phyloP scores from a whole-genome alignment of 2,888 invertebrate genomes.

The Leucophenga montana region DNA sequence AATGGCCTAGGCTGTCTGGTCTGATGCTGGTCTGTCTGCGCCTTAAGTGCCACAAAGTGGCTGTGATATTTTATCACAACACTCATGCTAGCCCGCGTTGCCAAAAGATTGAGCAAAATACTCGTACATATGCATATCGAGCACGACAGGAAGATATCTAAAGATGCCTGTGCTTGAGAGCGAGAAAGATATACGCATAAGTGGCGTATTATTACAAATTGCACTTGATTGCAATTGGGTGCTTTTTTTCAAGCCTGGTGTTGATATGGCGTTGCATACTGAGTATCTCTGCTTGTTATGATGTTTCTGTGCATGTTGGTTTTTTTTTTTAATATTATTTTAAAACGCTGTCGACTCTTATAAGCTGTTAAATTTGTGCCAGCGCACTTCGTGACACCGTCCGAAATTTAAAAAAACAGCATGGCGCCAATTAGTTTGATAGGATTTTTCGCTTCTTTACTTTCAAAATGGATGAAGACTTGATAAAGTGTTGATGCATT shows the following conservation, averaged over 20 bases:
- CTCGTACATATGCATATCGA: neutral
- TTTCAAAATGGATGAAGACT: neutral
- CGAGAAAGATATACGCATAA: too few species aligned
- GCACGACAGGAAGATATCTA: slow-evolving; percentile 1
- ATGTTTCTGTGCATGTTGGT: neutral
- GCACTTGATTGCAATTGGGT: slow-evolving; percentile 23
- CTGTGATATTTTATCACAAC: slow-evolving; percentile 21
- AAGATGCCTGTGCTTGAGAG: too few species aligned
- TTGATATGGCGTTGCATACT: too few species aligned
- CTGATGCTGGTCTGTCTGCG: slow-evolving; percentile 8
- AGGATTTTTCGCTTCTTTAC: neutral
- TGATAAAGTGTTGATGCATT: too few species aligned
- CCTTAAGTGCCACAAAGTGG: slow-evolving; percentile 26
- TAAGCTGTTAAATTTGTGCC: too few species aligned
- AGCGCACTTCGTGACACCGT: slow-evolving; percentile 4
- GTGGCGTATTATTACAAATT: slow-evolving; percentile 18
- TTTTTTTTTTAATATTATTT: neutral
- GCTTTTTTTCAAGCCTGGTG: neutral
- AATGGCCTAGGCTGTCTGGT: too few species aligned
- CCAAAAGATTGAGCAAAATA: neutral
- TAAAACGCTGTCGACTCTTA: neutral
- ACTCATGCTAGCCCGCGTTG: neutral
- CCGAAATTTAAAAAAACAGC: neutral
- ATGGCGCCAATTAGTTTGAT: neutral
- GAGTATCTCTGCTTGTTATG: neutral